Conservation (phyloP, 37 sponge, comb jelly and placozoan species). For the Ianthella basta region DNA sequence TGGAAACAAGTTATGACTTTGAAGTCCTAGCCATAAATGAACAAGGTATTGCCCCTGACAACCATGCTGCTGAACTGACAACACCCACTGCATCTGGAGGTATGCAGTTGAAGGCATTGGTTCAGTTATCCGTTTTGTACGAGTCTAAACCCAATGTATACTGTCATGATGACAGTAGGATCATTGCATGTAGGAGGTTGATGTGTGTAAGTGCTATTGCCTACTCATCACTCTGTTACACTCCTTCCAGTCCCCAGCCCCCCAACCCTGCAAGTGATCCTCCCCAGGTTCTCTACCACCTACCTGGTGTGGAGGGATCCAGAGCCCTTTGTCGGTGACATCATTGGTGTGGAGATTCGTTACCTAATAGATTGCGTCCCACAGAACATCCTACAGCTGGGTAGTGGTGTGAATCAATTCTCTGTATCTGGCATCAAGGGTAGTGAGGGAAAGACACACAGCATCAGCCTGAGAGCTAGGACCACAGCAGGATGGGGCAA, state of each 20-base stretch:
- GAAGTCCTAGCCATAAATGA: slow-evolving; percentile 12
- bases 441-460: background rate
- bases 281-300: background rate
- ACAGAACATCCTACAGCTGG: background rate
- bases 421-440: background rate
- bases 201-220: no score
- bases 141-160: no score
- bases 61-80: background rate
- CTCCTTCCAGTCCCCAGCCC: background rate
- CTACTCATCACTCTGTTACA: no score
- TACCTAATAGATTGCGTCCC: background rate
- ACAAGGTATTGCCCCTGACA: slow-evolving; percentile 8
- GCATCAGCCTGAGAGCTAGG: background rate
- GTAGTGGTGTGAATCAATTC: background rate
- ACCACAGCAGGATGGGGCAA: slow-evolving; percentile 4
- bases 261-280: background rate
- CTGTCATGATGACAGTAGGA: no score
- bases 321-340: slow-evolving; percentile 11
- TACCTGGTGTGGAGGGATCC: slow-evolving; percentile 17
- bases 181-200: no score
- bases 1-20: background rate
- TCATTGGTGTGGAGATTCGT: background rate
- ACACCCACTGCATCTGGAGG: slow-evolving; percentile 13
- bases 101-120: no score
- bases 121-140: no score